These are phyloP conservation scores for Sturmia bella DNA, from an alignment of 2,888 invertebrate species.

Conservation along the genomic window DNA sequence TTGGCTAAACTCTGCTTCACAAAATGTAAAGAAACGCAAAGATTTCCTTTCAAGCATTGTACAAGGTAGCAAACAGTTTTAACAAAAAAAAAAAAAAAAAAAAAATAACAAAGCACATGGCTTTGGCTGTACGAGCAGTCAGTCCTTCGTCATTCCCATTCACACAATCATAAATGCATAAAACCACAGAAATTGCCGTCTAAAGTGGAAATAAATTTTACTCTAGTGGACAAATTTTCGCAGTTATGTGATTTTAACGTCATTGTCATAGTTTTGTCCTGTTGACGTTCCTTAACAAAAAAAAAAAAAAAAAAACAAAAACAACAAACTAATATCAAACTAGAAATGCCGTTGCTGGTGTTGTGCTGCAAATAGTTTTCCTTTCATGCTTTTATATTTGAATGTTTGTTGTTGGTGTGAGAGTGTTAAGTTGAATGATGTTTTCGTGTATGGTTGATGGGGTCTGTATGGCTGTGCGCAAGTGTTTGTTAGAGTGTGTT, in stretches of 20 bases:
- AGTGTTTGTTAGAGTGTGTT: conserved; percentile 25
- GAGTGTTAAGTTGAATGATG: conserved; percentile 49
- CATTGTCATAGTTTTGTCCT: conserved; percentile 35
- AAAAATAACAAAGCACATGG: not conserved
- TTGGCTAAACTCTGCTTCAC: not conserved
- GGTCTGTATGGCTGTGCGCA: conserved; percentile 11
- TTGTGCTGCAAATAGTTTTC: conserved; percentile 18
- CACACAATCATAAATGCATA: conserved; percentile 6
- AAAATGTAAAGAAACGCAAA: not conserved
- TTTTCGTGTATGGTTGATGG: conserved; percentile 29
- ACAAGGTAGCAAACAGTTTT: conserved; percentile 26
- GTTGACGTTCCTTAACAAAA: conserved; percentile 27
- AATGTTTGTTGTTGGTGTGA: conserved; percentile 16
- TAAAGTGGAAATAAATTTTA: conserved; percentile 65
- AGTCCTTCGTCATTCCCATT: not conserved
- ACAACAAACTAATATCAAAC: conserved; percentile 10
- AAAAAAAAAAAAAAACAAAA: too few species aligned
- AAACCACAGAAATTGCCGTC: conserved; percentile 47
- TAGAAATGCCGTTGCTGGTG: conserved; percentile 5
- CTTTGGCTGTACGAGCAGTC: not conserved
- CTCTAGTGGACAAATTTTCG: conserved; percentile 65
- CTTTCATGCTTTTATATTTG: not conserved
- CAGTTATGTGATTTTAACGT: conserved; percentile 63
- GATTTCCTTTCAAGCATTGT: conserved; percentile 14
- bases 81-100: conserved; percentile 12